Evolutionary conservation across 2,797 vertebrate species (phyloP), one percentile per base, ranked within the genome.

Genomic region (Notolabrus celidotus): DNA sequence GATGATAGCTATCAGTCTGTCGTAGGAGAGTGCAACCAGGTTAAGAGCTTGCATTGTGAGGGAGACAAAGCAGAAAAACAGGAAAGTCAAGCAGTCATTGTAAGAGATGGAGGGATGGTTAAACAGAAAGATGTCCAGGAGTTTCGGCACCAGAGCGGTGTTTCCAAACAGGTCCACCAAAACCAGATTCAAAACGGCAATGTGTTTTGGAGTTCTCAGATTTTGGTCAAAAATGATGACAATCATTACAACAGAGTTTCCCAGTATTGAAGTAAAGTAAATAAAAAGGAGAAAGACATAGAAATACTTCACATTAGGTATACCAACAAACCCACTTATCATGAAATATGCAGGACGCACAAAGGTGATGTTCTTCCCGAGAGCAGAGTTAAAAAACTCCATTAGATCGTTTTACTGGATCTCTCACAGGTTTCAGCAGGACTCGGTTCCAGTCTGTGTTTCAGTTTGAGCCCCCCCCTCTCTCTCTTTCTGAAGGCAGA

Each of bases 1-100:
- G 29, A 70, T 82, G 31, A 92, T 93, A 0, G 90, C 92, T 4
- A 92, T 17, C 11, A 91, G 77, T 53, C 91, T 78, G 69, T 92
- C 92, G 31, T 84, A 88, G 39, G 80, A 65, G 11, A 90, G 73
- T 3, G 79, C 42, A 17, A 86, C 74, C 29, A 93, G 78, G 27
- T 86, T 90, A 20, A 92, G 31, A 0, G 90, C 60, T 77, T 93
- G 88, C 76, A 90, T 80, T 0, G 54, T 66, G 17, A 83, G 33
- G 14, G 34, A 65, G 10, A 50, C 23, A 58, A 55, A 90, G 64
- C 72, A 71, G 67, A 88, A 90, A 63, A 78, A 86, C 19, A 80
- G 5, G 38, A 67, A 87, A 0, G 65, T 20, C 33, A 88, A 25
- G 57, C 88, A 90, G 22, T 81, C 41, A 0, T 53, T 69, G 20